A percentile compares a stretch with the other conserved stretches of the same genome.
Evolutionary conservation across 2,113 vertebrate species (phyloP).

Genomic region (Periophthalmus modestus): DNA sequence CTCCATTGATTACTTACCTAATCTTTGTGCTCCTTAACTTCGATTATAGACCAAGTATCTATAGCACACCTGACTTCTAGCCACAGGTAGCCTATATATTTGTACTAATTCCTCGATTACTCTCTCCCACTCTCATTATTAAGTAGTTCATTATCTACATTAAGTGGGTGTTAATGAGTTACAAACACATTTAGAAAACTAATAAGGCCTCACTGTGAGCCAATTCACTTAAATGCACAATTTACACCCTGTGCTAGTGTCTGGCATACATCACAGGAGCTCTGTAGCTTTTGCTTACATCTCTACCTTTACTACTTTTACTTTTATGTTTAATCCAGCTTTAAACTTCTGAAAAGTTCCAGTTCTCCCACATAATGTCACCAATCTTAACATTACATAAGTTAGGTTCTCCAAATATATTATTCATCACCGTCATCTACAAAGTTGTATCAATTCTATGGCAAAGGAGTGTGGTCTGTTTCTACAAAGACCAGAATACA

Average conservation of each 20-base stretch:
- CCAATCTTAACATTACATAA: neutral
- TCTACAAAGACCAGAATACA: too few relatives aligned
- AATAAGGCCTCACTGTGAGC: neutral
- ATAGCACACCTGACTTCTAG: neutral
- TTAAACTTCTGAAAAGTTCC: neutral
- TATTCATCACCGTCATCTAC: too few relatives aligned
- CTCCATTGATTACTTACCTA: neutral
- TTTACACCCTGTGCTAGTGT: neutral
- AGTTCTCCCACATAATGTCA: neutral
- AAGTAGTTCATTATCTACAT: conserved; percentile 5
- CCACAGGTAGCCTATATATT: neutral
- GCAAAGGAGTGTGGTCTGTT: too few relatives aligned
- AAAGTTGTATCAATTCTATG: too few relatives aligned
- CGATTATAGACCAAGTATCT: neutral
- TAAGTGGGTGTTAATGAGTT: conserved; percentile 9
- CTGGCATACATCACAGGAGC: neutral
- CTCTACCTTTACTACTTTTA: neutral
- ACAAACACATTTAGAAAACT: conserved; percentile 7
- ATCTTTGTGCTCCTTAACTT: neutral
- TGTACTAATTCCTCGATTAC: neutral
- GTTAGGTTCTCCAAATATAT: too few relatives aligned
- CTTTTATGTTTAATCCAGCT: neutral
- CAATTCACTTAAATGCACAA: conserved; percentile 7
- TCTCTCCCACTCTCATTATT: neutral
- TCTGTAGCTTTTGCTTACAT: neutral